A percentile compares a stretch with the other conserved stretches of the same genome.
These are phyloP conservation scores for Chalcis sispes DNA, from an alignment of 2,888 invertebrate species.

Conservation along the genomic window DNA sequence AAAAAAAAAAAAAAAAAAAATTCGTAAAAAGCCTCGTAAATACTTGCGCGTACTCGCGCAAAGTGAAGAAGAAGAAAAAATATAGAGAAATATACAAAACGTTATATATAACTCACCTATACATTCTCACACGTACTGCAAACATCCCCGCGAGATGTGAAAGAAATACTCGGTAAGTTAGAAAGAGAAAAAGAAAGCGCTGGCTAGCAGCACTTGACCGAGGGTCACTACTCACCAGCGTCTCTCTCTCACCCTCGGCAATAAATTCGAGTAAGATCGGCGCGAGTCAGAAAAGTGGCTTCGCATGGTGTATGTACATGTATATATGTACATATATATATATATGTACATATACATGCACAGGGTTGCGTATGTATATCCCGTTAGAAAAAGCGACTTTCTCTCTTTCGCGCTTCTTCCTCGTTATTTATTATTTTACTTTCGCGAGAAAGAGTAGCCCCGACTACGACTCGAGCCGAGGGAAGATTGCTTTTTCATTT, in stretches of 20 bases:
- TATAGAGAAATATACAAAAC: too few relatives aligned
- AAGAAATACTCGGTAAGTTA: too few relatives aligned
- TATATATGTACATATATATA: neutral
- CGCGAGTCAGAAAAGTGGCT: constrained; percentile 15
- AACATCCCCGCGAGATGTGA: too few relatives aligned
- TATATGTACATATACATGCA: neutral
- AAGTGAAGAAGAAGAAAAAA: constrained; percentile 8
- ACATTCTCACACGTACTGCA: too few relatives aligned
- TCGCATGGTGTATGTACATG: neutral
- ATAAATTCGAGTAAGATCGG: constrained; percentile 57
- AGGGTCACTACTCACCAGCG: constrained; percentile 53
- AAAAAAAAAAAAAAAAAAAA: too few relatives aligned
- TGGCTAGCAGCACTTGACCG: constrained; percentile 50
- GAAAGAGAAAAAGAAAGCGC: too few relatives aligned
- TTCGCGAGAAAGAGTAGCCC: constrained; percentile 53
- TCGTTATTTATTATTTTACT: constrained; percentile 59
- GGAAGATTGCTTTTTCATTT: constrained; percentile 75
- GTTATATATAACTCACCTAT: too few relatives aligned
- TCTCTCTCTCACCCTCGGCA: too few relatives aligned
- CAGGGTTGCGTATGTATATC: neutral
- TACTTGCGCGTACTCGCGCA: neutral
- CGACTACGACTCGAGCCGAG: too few relatives aligned
- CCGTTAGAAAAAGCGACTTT: too few relatives aligned
- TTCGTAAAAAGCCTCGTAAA: constrained; percentile 43
- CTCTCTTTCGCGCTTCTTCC: constrained; percentile 54